Conservation (phyloP, 92 coral and sea anemone genomes). For the Siderastrea siderea region DNA sequence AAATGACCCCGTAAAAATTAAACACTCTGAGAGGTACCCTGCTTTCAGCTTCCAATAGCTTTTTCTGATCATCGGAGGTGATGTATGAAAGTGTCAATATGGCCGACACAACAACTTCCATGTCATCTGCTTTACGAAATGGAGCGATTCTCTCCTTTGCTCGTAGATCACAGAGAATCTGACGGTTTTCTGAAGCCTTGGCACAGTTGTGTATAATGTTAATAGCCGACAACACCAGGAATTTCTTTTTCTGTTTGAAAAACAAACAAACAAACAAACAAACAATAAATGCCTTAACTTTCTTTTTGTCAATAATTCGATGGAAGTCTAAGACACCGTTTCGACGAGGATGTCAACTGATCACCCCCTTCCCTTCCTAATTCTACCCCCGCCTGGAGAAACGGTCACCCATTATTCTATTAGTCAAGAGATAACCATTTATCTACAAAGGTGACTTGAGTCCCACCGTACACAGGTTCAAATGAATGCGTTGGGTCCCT, state of each 20-base stretch:
- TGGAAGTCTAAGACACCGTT: not conserved
- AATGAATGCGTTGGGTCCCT: too few relatives aligned
- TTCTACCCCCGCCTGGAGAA: too few relatives aligned
- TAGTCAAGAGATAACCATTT: too few relatives aligned
- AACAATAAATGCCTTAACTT: not conserved
- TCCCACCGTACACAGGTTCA: not conserved
- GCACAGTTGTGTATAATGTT: slow-evolving; percentile 78
- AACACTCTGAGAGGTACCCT: slow-evolving; percentile 28
- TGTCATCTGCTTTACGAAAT: slow-evolving; percentile 68
- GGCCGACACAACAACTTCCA: slow-evolving; percentile 59
- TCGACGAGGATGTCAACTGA: too few relatives aligned
- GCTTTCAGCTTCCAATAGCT: slow-evolving; percentile 61
- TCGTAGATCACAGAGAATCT: slow-evolving; percentile 70
- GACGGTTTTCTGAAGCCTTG: slow-evolving; percentile 82
- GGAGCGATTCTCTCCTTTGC: slow-evolving; percentile 74
- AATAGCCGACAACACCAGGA: slow-evolving; percentile 65
- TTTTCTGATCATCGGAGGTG: slow-evolving; percentile 59
- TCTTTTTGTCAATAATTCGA: not conserved
- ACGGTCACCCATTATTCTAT: too few relatives aligned
- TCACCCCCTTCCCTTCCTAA: too few relatives aligned
- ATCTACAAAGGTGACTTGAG: not conserved
- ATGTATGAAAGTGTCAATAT: slow-evolving; percentile 81
- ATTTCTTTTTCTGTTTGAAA: slow-evolving; percentile 44
- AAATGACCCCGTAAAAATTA: not conserved
- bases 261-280: not conserved